A percentile compares a stretch with the other conserved stretches of the same genome.
phyloP scores from a whole-genome alignment of 2,888 invertebrate species.

The Heteromurus nitidus region DNA sequence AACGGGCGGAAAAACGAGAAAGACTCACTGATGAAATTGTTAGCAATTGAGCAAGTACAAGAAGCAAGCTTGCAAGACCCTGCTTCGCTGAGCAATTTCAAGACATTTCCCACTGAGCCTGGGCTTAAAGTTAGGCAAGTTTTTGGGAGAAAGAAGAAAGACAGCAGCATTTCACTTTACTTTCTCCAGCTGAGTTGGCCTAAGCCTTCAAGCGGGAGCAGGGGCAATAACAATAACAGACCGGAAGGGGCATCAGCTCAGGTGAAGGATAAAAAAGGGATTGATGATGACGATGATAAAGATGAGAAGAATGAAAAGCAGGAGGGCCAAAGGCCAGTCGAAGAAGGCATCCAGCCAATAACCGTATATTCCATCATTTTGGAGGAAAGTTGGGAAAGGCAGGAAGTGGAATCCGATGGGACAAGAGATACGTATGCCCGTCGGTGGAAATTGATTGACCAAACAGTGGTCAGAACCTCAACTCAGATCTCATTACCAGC shows the following conservation, averaged over 20 bases:
- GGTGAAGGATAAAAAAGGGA: slow-evolving; percentile 61
- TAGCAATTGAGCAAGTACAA: slow-evolving; percentile 34
- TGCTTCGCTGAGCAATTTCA: slow-evolving; percentile 42
- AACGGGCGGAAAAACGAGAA: not conserved
- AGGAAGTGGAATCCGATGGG: slow-evolving; percentile 17
- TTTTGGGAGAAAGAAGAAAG: slow-evolving; percentile 13
- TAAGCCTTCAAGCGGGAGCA: slow-evolving; percentile 27
- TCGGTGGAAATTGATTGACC: slow-evolving; percentile 67
- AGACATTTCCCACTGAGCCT: slow-evolving; percentile 50
- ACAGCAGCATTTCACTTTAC: slow-evolving; percentile 10
- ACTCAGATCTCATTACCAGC: slow-evolving; percentile 66
- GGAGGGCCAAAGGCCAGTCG: slow-evolving; percentile 3
- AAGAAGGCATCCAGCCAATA: slow-evolving; percentile 19
- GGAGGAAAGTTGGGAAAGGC: slow-evolving; percentile 44
- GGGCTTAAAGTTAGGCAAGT: slow-evolving; percentile 55
- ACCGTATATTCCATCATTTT: slow-evolving; percentile 52
- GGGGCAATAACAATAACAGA: slow-evolving; percentile 44
- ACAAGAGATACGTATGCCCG: slow-evolving; percentile 43
- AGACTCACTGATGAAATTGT: slow-evolving; percentile 36
- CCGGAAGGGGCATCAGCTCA: slow-evolving; percentile 55
- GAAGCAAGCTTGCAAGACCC: not conserved
- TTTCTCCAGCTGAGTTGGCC: slow-evolving; percentile 59
- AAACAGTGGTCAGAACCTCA: slow-evolving; percentile 54
- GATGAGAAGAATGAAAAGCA: slow-evolving; percentile 12
- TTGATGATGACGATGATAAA: slow-evolving; percentile 26